Evolutionary conservation across 2,113 vertebrate genomes (phyloP).

Genomic region (Rhea pennata): DNA sequence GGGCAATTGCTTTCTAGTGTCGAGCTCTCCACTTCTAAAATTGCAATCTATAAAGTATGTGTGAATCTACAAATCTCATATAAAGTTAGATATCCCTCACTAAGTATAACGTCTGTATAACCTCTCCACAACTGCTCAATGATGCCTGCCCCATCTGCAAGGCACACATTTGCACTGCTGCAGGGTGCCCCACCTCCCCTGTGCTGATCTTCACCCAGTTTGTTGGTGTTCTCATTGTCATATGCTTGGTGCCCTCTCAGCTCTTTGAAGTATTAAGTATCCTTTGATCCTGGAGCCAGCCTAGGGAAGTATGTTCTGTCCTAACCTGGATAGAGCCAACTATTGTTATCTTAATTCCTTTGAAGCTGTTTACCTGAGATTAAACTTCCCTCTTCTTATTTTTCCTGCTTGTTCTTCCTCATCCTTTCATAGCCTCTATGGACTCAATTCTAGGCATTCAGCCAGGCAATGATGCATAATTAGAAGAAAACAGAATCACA

Average conservation of each 20-base stretch:
- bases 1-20: neutral
- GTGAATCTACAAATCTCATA: too few species aligned
- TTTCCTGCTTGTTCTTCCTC: neutral
- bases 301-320: neutral
- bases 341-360: neutral
- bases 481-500: neutral
- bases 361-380: neutral
- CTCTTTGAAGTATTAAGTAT: neutral
- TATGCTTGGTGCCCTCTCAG: neutral
- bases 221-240: neutral
- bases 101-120: neutral
- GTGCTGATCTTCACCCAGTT: neutral
- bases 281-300: neutral
- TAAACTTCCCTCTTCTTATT: neutral
- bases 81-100: neutral
- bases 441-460: neutral
- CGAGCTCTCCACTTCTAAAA: neutral
- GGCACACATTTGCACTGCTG: neutral
- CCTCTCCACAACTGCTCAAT: neutral
- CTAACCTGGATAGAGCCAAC: neutral
- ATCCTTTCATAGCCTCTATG: neutral
- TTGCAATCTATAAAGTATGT: neutral
- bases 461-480: neutral
- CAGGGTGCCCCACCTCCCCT: neutral
- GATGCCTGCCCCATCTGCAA: neutral